Conservation (phyloP, 2,797 vertebrate genomes). For the Sciurus vulgaris region DNA sequence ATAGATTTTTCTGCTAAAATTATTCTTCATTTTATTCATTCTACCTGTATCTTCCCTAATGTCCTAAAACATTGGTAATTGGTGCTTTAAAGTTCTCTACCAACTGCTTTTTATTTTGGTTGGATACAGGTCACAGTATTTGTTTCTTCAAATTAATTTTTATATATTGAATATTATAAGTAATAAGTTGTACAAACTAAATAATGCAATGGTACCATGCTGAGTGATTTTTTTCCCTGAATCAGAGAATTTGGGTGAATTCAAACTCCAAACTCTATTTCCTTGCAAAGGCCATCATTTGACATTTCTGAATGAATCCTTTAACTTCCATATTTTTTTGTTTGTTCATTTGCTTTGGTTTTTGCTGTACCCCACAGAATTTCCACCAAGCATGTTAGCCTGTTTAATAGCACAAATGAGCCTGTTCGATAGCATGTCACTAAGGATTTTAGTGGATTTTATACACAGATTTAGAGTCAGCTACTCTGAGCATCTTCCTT, state of each 20-base stretch:
- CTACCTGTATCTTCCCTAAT: neutral
- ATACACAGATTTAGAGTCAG: neutral
- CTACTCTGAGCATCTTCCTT: neutral
- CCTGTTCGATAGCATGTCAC: neutral
- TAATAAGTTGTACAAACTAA: neutral
- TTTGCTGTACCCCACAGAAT: neutral
- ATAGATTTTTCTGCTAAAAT: slow-evolving; percentile 31
- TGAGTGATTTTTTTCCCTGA: neutral
- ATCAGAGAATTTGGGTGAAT: neutral
- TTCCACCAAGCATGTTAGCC: neutral
- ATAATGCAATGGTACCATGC: neutral
- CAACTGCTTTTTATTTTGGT: neutral
- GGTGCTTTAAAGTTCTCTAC: neutral
- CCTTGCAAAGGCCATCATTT: neutral
- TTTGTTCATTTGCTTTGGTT: neutral
- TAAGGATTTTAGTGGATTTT: slow-evolving; percentile 21
- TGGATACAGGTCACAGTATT: neutral
- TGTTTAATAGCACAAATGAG: neutral
- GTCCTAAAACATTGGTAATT: slow-evolving; percentile 37
- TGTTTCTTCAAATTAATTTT: slow-evolving; percentile 20
- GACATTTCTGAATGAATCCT: neutral
- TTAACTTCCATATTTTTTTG: neutral
- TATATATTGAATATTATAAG: neutral
- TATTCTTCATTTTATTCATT: slow-evolving; percentile 22
- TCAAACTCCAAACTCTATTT: slow-evolving; percentile 9